Conservation (phyloP, 1,140 invertebrate species). For the Drosophila sproati region DNA sequence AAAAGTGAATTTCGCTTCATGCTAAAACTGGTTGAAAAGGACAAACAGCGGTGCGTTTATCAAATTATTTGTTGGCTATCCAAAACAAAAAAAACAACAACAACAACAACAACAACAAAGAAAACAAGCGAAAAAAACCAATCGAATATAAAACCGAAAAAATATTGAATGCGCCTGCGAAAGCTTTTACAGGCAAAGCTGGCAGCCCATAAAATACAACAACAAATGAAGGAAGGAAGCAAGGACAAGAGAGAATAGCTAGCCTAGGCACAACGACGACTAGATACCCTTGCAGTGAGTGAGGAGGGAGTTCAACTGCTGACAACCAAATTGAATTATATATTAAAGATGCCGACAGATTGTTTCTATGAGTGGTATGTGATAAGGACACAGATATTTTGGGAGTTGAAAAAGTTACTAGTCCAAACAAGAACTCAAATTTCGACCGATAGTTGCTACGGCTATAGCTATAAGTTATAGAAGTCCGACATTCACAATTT, state of each 20-base stretch:
- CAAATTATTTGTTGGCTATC: slow-evolving; percentile 65
- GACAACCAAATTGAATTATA: too few species aligned
- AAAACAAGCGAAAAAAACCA: slow-evolving; percentile 5
- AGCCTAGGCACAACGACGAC: too few species aligned
- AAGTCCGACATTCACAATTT: too few species aligned
- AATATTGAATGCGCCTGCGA: slow-evolving; percentile 54
- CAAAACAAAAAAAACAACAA: not conserved
- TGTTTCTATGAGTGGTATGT: too few species aligned
- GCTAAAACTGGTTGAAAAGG: slow-evolving; percentile 53
- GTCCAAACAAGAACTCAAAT: too few species aligned
- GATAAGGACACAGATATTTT: too few species aligned
- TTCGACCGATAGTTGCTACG: too few species aligned
- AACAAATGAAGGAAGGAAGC: not conserved
- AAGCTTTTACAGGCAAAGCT: slow-evolving; percentile 36
- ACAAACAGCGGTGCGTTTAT: slow-evolving; percentile 60
- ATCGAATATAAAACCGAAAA: slow-evolving; percentile 22
- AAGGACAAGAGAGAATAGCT: not conserved
- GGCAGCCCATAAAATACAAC: slow-evolving; percentile 31
- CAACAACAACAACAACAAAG: not conserved
- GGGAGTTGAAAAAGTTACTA: too few species aligned
- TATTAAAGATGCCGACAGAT: too few species aligned
- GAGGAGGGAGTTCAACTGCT: not conserved
- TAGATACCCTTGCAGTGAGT: not conserved
- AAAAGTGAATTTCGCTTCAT: slow-evolving; percentile 46
- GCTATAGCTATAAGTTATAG: too few species aligned